A percentile compares a stretch with the other conserved stretches of the same genome.
These are phyloP conservation scores for Diadophis punctatus DNA, from an alignment of 2,113 vertebrate genomes.

Conservation along the genomic window DNA sequence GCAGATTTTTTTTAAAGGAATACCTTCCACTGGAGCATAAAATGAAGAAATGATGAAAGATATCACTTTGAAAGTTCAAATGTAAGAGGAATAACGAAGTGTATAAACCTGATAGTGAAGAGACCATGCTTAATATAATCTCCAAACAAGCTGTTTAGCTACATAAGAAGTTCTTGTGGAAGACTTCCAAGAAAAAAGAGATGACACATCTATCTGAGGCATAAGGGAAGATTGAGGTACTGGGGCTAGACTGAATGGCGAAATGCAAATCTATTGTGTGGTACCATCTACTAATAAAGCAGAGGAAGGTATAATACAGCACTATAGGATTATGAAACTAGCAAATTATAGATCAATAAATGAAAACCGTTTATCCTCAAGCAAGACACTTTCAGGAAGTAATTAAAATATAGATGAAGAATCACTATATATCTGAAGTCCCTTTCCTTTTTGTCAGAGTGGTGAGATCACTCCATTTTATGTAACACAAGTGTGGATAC, in stretches of 20 bases:
- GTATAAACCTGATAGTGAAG: background rate
- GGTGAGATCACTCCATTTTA: background rate
- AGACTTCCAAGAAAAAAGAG: background rate
- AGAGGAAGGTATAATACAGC: background rate
- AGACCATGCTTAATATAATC: background rate
- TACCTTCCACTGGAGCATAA: background rate
- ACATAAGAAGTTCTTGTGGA: background rate
- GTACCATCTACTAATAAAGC: background rate
- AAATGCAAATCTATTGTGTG: background rate
- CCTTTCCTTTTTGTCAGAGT: background rate
- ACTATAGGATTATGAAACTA: background rate
- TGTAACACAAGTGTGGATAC: background rate
- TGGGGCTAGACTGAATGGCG: background rate
- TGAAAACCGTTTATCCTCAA: background rate
- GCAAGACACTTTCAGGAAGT: background rate
- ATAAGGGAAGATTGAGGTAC: background rate
- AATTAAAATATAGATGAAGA: background rate
- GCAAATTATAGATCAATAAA: background rate
- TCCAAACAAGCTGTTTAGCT: background rate
- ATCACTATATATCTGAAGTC: background rate
- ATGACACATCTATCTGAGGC: background rate
- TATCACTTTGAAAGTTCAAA: background rate
- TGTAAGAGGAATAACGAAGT: background rate
- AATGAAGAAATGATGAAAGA: background rate
- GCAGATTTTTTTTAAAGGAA: background rate